Conservation (phyloP, 2,113 vertebrate species). For the Dasyurus viverrinus region DNA sequence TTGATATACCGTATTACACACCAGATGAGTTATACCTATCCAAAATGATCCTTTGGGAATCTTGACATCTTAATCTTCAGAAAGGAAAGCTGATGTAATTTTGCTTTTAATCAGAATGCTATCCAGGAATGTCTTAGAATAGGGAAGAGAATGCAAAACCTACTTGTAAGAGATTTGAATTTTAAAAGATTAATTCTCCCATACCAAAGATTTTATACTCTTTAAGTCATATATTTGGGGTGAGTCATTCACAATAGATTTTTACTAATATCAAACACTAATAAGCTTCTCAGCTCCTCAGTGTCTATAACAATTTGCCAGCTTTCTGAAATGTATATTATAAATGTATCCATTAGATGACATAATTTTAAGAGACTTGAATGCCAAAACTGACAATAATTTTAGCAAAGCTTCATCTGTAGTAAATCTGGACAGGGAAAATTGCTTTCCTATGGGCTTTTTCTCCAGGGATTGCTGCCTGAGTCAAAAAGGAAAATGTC, state of each 20-base stretch:
- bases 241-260: background rate
- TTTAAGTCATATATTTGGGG: background rate
- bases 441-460: background rate
- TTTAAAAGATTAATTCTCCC: background rate
- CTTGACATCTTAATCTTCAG: background rate
- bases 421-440: background rate
- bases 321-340: background rate
- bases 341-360: background rate
- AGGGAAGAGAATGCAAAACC: background rate
- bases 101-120: background rate
- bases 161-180: background rate
- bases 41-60: background rate
- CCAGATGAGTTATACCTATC: background rate
- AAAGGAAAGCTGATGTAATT: background rate
- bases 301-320: background rate
- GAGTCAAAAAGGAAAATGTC: conserved; percentile 29
- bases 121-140: background rate
- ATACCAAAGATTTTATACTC: background rate
- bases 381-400: background rate
- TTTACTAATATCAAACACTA: background rate
- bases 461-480: conserved; percentile 12
- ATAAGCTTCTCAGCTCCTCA: background rate
- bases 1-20: background rate
- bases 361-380: conserved; percentile 29
- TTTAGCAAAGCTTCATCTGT: conserved; percentile 41